Evolutionary conservation across 2,888 invertebrate genomes (phyloP).

Genomic region (Halictus ligatus): DNA sequence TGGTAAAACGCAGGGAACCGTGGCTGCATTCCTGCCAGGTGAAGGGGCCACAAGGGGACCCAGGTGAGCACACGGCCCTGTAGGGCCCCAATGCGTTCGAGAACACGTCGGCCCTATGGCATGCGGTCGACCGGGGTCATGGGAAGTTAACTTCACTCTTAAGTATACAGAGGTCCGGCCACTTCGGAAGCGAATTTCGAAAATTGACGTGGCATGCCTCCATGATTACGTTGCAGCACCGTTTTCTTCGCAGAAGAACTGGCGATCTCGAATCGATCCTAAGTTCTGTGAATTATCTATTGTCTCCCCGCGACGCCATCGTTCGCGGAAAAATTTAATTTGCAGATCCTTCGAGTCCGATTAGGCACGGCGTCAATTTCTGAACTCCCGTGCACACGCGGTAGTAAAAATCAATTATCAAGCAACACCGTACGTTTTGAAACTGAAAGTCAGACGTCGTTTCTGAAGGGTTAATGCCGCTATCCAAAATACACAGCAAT

Average conservation of each 20-base stretch:
- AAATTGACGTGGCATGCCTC: conserved; percentile 54
- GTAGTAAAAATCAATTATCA: too few species aligned
- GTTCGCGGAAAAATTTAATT: too few species aligned
- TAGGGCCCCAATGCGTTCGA: conserved; percentile 66
- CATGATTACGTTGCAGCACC: conserved; percentile 23
- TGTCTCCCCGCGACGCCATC: too few species aligned
- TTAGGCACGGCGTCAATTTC: not conserved
- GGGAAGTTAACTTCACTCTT: conserved; percentile 68
- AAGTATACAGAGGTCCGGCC: conserved; percentile 45
- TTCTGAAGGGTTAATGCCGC: too few species aligned
- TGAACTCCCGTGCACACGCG: too few species aligned
- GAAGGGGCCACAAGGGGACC: conserved; percentile 60
- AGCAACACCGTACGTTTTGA: too few species aligned
- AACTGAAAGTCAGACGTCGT: too few species aligned
- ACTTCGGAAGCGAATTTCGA: conserved; percentile 54
- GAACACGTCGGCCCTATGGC: conserved; percentile 74
- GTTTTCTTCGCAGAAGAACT: not conserved
- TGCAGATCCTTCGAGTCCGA: not conserved
- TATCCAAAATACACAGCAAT: too few species aligned
- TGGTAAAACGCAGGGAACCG: conserved; percentile 10
- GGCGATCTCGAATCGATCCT: not conserved
- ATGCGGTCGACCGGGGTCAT: conserved; percentile 71
- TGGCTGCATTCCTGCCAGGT: conserved; percentile 73
- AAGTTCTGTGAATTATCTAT: not conserved
- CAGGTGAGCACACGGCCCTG: conserved; percentile 56